Evolutionary conservation across 2,888 invertebrate species (phyloP).

Genomic region (Tetramorium bicarinatum): DNA sequence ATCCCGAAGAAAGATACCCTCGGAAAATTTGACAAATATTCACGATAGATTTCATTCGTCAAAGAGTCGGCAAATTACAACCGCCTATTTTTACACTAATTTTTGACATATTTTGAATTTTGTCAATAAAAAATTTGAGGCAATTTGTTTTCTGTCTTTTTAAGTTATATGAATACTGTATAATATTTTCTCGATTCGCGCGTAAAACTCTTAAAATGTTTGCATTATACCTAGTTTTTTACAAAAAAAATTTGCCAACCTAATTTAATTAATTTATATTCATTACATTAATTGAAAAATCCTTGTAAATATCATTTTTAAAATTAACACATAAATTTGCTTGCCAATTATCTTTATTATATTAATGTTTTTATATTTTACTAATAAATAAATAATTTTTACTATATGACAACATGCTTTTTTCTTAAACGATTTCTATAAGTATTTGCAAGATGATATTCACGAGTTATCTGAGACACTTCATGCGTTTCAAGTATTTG

Average conservation of each 20-base stretch:
- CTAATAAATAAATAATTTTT: neutral
- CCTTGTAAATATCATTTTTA: neutral
- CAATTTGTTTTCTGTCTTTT: neutral
- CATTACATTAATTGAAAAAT: neutral
- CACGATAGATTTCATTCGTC: neutral
- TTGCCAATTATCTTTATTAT: neutral
- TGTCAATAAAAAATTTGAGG: neutral
- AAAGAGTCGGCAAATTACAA: neutral
- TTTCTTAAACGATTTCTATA: neutral
- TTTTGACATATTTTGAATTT: slow-evolving; percentile 9
- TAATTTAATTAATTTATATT: neutral
- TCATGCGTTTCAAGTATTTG: neutral
- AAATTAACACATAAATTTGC: neutral
- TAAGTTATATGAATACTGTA: neutral
- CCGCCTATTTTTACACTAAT: neutral
- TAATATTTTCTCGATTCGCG: neutral
- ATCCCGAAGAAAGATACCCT: slow-evolving; percentile 1
- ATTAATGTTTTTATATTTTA: neutral
- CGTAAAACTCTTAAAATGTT: neutral
- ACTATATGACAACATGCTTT: neutral
- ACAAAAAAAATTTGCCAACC: neutral
- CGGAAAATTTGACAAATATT: neutral
- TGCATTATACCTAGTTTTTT: neutral
- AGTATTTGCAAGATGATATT: slow-evolving; percentile 3
- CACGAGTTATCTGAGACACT: neutral